A percentile compares a stretch with the other conserved stretches of the same genome.
phyloP scores from a whole-genome alignment of 2,888 invertebrate genomes.

The Proisotoma minuta region DNA sequence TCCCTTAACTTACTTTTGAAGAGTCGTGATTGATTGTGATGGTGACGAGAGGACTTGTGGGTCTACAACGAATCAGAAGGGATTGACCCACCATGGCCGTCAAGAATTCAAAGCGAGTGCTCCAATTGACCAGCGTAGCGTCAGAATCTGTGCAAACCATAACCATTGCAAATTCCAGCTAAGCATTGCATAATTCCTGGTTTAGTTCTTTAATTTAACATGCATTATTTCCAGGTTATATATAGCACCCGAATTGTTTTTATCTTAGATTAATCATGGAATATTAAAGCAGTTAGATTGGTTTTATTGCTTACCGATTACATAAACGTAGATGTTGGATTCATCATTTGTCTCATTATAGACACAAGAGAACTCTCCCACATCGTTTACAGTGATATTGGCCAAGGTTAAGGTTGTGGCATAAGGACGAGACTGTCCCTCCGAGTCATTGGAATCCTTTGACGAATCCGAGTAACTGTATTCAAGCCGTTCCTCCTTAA shows the following conservation, averaged over 20 bases:
- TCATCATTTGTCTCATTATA: constrained; percentile 4
- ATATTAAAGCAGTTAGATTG: too few relatives aligned
- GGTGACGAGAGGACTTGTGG: constrained; percentile 17
- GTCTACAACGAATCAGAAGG: constrained; percentile 21
- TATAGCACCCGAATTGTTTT: too few relatives aligned
- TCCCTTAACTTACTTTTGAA: constrained; percentile 8
- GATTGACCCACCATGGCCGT: background rate
- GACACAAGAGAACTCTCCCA: constrained; percentile 11
- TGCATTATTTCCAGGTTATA: too few relatives aligned
- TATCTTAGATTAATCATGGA: too few relatives aligned
- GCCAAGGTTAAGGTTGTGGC: constrained; percentile 14
- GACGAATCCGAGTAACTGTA: too few relatives aligned
- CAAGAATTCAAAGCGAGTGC: too few relatives aligned
- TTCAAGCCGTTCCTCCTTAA: too few relatives aligned
- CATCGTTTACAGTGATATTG: constrained; percentile 6
- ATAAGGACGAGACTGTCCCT: background rate
- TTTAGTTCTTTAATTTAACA: too few relatives aligned
- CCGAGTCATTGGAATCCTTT: background rate
- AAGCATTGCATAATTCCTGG: too few relatives aligned
- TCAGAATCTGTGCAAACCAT: too few relatives aligned
- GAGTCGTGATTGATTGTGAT: background rate
- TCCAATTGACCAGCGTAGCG: too few relatives aligned
- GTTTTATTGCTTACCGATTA: constrained; percentile 15
- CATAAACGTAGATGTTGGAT: constrained; percentile 7
- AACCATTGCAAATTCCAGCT: too few relatives aligned